Evolutionary conservation across 2,888 invertebrate genomes (phyloP).

Genomic region (Escarpia spicata): DNA sequence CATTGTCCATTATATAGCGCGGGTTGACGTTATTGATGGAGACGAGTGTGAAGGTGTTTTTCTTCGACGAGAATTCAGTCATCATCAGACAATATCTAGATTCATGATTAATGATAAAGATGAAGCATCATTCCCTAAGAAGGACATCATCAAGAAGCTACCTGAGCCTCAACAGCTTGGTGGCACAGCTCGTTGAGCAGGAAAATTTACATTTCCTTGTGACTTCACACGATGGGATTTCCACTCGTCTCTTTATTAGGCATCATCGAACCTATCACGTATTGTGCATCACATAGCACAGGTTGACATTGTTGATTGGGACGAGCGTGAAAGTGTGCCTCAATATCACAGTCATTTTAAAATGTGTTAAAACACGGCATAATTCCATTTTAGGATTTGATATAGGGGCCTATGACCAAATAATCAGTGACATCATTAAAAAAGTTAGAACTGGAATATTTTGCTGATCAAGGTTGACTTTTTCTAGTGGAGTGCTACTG

Average conservation of each 20-base stretch:
- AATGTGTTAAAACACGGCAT: slow-evolving; percentile 19
- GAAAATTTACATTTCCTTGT: slow-evolving; percentile 22
- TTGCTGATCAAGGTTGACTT: slow-evolving; percentile 21
- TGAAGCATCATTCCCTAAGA: neutral
- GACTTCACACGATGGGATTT: slow-evolving; percentile 23
- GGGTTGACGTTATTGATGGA: too few relatives aligned
- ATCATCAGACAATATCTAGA: too few relatives aligned
- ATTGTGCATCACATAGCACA: slow-evolving; percentile 22
- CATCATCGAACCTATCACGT: slow-evolving; percentile 20
- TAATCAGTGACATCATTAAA: neutral
- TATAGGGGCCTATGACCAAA: slow-evolving; percentile 21
- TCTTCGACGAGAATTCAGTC: too few relatives aligned
- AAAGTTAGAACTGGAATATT: slow-evolving; percentile 19
- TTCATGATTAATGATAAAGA: too few relatives aligned
- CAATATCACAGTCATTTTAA: neutral
- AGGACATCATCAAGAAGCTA: slow-evolving; percentile 19
- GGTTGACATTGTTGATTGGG: slow-evolving; percentile 20
- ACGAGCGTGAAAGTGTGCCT: slow-evolving; percentile 20
- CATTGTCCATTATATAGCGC: too few relatives aligned
- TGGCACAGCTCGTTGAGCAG: slow-evolving; percentile 20
- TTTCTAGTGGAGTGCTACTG: slow-evolving; percentile 19
- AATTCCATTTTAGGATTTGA: slow-evolving; percentile 19
- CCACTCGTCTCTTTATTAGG: slow-evolving; percentile 21
- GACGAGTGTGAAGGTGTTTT: too few relatives aligned
- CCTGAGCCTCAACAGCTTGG: slow-evolving; percentile 20